Conservation (phyloP, 2,113 vertebrate species). For the Hassar affinis region DNA sequence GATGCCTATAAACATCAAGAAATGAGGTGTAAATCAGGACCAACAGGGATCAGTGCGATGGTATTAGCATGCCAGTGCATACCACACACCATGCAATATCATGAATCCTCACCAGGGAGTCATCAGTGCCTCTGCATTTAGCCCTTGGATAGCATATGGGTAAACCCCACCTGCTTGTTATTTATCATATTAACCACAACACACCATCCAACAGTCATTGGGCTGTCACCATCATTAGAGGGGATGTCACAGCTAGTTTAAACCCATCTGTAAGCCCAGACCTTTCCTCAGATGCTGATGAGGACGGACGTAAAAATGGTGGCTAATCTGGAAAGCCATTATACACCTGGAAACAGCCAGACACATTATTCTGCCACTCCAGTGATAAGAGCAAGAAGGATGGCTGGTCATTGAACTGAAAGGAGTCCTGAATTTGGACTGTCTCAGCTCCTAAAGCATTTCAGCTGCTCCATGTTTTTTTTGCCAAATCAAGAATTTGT, state of each 20-base stretch:
- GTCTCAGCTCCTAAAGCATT: not conserved
- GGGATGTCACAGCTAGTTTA: conserved; percentile 15
- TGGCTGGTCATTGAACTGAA: not conserved
- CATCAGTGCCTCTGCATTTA: not conserved
- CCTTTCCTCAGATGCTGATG: not conserved
- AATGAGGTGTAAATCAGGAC: not conserved
- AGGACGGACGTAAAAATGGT: not conserved
- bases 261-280: conserved; percentile 23
- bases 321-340: not conserved
- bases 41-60: not conserved
- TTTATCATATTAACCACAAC: conserved; percentile 3
- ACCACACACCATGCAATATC: not conserved
- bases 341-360: conserved; percentile 4
- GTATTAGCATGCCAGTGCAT: not conserved
- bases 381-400: not conserved
- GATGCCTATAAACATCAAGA: not conserved
- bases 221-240: conserved; percentile 3
- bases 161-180: not conserved
- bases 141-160: not conserved
- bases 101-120: not conserved
- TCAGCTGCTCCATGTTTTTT: not conserved
- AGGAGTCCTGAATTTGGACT: not conserved
- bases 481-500: not conserved
- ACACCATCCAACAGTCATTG: not conserved
- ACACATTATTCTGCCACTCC: not conserved